phyloP scores from a whole-genome alignment of 2,888 invertebrate genomes.

The Orthonychiurus folsomi region DNA sequence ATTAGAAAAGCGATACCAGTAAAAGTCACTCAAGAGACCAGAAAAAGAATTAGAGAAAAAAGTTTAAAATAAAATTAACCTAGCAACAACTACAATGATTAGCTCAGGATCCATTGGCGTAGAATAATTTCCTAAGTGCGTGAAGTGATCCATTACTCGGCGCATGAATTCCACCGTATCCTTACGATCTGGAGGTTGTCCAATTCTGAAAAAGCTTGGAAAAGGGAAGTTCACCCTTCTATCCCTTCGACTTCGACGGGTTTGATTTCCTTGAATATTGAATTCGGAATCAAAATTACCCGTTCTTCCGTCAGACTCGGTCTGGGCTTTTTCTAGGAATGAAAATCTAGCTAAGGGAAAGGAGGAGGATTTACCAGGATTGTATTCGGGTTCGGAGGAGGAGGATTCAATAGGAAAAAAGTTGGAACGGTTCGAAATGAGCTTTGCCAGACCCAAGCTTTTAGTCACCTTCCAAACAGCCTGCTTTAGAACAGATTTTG shows the following conservation, averaged over 20 bases:
- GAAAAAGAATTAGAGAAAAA: neutral
- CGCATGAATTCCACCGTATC: constrained; percentile 77
- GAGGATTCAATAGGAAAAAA: neutral
- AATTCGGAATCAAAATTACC: neutral
- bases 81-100: constrained; percentile 82
- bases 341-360: neutral
- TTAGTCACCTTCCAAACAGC: neutral
- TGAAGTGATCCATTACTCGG: constrained; percentile 98
- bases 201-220: no score
- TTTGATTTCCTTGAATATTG: neutral
- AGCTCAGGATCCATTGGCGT: constrained; percentile 73
- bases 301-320: neutral
- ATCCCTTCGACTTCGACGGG: no score
- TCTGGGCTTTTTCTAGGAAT: neutral
- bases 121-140: constrained; percentile 88
- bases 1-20: constrained; percentile 2
- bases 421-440: neutral
- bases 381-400: neutral
- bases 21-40: neutral
- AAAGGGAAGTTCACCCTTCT: no score
- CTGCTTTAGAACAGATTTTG: neutral
- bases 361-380: neutral
- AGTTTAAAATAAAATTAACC: constrained; percentile 16
- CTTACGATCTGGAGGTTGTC: no score
- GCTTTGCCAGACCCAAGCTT: neutral